Evolutionary conservation across 2,797 vertebrate species (phyloP).

Genomic region (Sitta carolinensis): DNA sequence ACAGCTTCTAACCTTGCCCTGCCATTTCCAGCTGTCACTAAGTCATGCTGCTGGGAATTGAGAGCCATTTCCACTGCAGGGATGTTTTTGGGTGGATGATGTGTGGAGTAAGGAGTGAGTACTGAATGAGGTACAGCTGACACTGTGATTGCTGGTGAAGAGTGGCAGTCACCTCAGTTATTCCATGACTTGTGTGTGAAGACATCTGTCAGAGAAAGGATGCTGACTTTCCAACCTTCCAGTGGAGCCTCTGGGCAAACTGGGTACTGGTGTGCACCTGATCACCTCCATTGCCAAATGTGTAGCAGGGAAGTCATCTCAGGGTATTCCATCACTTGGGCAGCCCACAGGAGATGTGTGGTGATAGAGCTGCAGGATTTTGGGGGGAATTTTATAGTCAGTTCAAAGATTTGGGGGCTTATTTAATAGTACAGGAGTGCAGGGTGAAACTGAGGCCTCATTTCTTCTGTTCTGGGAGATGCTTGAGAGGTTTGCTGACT

Average conservation of each 20-base stretch:
- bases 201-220: slow-evolving; percentile 60
- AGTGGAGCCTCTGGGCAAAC: neutral
- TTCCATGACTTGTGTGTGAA: slow-evolving; percentile 60
- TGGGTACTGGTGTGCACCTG: neutral
- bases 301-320: rapidly evolving
- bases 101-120: neutral
- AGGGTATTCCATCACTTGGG: rapidly evolving
- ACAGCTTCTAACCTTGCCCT: neutral
- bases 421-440: rapidly evolving
- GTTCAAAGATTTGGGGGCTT: neutral
- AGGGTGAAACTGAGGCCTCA: neutral
- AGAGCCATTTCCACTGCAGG: neutral
- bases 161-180: neutral
- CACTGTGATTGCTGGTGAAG: rapidly evolving
- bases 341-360: neutral
- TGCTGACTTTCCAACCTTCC: neutral
- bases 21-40: neutral
- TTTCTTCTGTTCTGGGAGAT: neutral
- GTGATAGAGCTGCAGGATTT: neutral
- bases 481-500: neutral
- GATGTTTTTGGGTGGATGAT: neutral
- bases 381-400: too few species aligned
- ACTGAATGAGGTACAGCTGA: neutral
- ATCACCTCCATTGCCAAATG: neutral
- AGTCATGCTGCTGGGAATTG: neutral